phyloP scores from a whole-genome alignment of 2,888 invertebrate genomes.

The Trissonchulus sp. region DNA sequence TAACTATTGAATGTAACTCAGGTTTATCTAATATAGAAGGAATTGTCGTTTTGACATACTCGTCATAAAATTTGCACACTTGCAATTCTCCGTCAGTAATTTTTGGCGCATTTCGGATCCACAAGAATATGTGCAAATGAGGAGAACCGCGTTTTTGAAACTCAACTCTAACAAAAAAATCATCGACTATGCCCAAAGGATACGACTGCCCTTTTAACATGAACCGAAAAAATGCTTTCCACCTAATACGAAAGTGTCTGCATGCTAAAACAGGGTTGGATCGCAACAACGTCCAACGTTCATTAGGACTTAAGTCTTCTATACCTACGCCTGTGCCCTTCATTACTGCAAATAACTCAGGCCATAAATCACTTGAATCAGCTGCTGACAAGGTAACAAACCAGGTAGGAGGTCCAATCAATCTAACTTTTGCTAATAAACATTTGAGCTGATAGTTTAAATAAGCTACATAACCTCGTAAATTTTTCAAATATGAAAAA shows the following conservation, averaged over 20 bases:
- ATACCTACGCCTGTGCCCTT: neutral
- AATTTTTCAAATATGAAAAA: neutral
- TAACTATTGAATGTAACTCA: neutral
- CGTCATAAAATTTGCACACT: neutral
- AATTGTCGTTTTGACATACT: neutral
- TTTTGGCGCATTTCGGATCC: slow-evolving; percentile 2
- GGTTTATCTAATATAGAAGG: neutral
- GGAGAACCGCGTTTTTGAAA: slow-evolving; percentile 21
- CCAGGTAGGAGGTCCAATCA: slow-evolving; percentile 8
- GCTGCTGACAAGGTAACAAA: slow-evolving; percentile 12
- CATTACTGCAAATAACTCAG: neutral
- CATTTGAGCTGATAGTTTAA: neutral
- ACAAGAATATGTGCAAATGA: slow-evolving; percentile 1
- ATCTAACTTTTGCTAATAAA: neutral
- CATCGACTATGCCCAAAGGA: neutral
- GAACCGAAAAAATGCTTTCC: slow-evolving; percentile 10
- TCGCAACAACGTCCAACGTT: neutral
- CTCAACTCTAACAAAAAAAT: slow-evolving; percentile 8
- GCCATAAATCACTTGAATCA: slow-evolving; percentile 4
- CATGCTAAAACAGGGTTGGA: neutral
- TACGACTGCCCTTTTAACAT: neutral
- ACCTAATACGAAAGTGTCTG: neutral
- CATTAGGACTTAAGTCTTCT: neutral
- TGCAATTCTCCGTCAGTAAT: neutral
- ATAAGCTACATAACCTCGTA: neutral